A percentile compares a stretch with the other conserved stretches of the same genome.
phyloP scores from a whole-genome alignment of 2,113 vertebrate genomes.

The Pachyramphus minor region DNA sequence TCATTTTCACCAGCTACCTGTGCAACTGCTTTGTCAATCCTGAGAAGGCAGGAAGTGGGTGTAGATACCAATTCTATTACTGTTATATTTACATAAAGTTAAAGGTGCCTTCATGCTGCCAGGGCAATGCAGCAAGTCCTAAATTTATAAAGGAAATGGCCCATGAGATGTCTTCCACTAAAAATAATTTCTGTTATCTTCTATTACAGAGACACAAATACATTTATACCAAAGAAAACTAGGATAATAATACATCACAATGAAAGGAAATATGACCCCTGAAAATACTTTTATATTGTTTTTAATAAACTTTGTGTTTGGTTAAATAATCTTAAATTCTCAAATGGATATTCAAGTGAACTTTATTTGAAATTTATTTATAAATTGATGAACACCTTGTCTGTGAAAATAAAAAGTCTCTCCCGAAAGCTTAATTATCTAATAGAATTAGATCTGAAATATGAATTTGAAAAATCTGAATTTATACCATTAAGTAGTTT shows the following conservation, averaged over 20 bases:
- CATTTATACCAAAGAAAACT: not conserved
- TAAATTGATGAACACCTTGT: not conserved
- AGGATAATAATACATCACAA: not conserved
- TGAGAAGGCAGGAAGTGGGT: not conserved
- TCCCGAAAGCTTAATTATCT: not conserved
- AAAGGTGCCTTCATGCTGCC: not conserved
- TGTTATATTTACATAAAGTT: not conserved
- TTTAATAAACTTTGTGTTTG: not conserved
- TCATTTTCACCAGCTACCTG: not conserved
- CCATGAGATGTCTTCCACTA: not conserved
- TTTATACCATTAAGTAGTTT: not conserved
- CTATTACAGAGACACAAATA: not conserved
- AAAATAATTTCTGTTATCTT: not conserved
- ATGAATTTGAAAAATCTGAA: not conserved
- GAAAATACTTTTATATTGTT: not conserved
- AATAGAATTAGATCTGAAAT: not conserved
- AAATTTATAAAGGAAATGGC: not conserved
- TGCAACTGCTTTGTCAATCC: not conserved
- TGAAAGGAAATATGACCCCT: not conserved
- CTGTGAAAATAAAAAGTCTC: not conserved
- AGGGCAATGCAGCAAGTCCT: not conserved
- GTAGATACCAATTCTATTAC: not conserved
- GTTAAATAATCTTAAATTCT: not conserved
- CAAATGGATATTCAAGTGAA: not conserved
- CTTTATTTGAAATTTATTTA: not conserved